Percentiles rank a stretch among this genome's conserved stretches.
Evolutionary conservation across 1,140 invertebrate genomes (phyloP).

Genomic region (Drosophila grimshawi): DNA sequence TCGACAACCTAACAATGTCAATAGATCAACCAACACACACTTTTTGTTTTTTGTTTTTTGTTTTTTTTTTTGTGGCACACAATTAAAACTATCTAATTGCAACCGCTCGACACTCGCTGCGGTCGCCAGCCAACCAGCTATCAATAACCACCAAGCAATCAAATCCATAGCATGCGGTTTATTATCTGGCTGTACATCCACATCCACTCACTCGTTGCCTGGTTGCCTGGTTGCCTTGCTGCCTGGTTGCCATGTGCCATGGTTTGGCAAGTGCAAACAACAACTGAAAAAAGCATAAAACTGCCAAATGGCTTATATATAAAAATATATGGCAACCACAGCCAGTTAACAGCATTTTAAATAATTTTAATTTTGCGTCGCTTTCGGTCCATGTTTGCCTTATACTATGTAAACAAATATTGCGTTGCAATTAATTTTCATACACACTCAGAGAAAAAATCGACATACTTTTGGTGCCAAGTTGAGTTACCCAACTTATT

Average conservation of each 20-base stretch:
- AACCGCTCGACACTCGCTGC: slow-evolving; percentile 47
- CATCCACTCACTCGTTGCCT: background rate
- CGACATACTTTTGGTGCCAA: too few species aligned
- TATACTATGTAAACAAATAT: slow-evolving; percentile 46
- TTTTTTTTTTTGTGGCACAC: slow-evolving; percentile 24
- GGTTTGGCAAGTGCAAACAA: too few species aligned
- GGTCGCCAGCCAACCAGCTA: slow-evolving; percentile 51
- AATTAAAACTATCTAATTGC: slow-evolving; percentile 68
- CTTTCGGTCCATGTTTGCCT: slow-evolving; percentile 27
- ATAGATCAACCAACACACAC: slow-evolving; percentile 66
- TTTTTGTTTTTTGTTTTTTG: too few species aligned
- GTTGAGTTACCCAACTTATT: too few species aligned
- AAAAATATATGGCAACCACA: too few species aligned
- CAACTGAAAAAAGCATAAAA: too few species aligned
- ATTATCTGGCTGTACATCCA: slow-evolving; percentile 3
- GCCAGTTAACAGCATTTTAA: slow-evolving; percentile 54
- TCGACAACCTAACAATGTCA: slow-evolving; percentile 61
- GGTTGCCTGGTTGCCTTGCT: background rate
- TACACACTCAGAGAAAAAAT: too few species aligned
- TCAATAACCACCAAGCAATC: slow-evolving; percentile 66
- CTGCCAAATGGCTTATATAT: too few species aligned
- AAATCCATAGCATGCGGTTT: slow-evolving; percentile 75
- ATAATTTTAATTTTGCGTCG: slow-evolving; percentile 45
- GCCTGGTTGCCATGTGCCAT: background rate
- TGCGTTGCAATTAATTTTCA: slow-evolving; percentile 25